phyloP scores from a whole-genome alignment of 2,888 invertebrate species.

The Carcina quercana region DNA sequence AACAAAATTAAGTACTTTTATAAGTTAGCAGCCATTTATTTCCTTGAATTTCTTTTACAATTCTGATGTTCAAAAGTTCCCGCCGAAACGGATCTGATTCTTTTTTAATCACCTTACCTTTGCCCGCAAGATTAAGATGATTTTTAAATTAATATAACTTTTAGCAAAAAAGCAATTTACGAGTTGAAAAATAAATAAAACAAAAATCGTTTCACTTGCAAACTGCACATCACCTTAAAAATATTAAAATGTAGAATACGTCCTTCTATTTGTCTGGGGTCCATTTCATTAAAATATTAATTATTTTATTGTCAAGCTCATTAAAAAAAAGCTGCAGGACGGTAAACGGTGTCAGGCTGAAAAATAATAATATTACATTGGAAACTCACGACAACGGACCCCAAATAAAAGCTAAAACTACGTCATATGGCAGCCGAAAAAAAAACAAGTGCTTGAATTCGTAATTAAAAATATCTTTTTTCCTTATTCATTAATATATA shows the following conservation, averaged over 20 bases:
- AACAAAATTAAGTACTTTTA: slow-evolving; percentile 40
- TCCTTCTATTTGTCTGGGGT: slow-evolving; percentile 14
- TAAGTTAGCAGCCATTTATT: slow-evolving; percentile 53
- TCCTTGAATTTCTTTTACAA: too few species aligned
- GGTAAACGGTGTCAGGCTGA: slow-evolving; percentile 22
- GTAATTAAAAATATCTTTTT: slow-evolving; percentile 65
- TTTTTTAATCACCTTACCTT: neutral
- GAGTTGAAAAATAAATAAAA: slow-evolving; percentile 1
- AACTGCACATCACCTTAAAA: slow-evolving; percentile 12
- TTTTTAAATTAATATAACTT: too few species aligned
- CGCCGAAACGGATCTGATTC: neutral
- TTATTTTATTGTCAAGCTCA: slow-evolving; percentile 20
- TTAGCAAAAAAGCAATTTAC: too few species aligned
- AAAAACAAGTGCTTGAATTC: slow-evolving; percentile 30
- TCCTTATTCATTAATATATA: too few species aligned
- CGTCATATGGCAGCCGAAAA: slow-evolving; percentile 61
- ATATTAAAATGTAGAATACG: slow-evolving; percentile 17
- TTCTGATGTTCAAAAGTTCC: too few species aligned
- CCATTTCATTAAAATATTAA: slow-evolving; percentile 21
- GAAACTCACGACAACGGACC: slow-evolving; percentile 39
- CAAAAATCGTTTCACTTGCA: slow-evolving; percentile 9
- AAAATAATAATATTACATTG: slow-evolving; percentile 22
- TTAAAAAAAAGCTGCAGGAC: slow-evolving; percentile 10
- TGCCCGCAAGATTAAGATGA: slow-evolving; percentile 5
- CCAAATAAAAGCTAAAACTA: slow-evolving; percentile 32